A percentile compares a stretch with the other conserved stretches of the same genome.
Conservation (phyloP, 2,888 invertebrate genomes). For the Malthinus flaveolus region DNA sequence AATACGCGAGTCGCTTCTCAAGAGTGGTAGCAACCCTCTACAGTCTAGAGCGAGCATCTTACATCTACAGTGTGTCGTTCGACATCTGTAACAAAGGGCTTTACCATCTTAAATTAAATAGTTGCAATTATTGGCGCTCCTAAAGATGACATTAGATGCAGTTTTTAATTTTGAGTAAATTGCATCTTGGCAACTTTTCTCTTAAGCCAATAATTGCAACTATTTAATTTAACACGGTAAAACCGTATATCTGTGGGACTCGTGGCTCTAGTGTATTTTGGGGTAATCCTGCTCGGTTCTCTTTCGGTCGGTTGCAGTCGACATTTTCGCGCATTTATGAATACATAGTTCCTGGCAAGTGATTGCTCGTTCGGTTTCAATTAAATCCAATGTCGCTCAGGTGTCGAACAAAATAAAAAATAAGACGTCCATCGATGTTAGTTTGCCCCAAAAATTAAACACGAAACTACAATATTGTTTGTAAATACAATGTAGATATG, state of each 20-base stretch:
- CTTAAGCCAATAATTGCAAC: too few species aligned
- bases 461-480: slow-evolving; percentile 20
- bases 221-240: too few species aligned
- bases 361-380: slow-evolving; percentile 15
- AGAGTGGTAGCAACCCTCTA: too few species aligned
- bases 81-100: too few species aligned
- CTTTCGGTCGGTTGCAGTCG: background rate
- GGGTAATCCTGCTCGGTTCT: background rate
- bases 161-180: too few species aligned
- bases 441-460: slow-evolving; percentile 12
- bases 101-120: too few species aligned
- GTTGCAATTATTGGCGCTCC: too few species aligned
- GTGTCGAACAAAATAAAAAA: slow-evolving; percentile 17
- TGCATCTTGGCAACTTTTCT: too few species aligned
- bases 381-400: slow-evolving; percentile 21
- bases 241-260: too few species aligned
- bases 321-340: slow-evolving; percentile 1
- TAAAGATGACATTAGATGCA: too few species aligned
- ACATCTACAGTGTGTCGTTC: too few species aligned
- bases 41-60: too few species aligned
- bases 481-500: slow-evolving; percentile 48
- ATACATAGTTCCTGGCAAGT: slow-evolving; percentile 25
- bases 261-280: background rate
- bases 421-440: background rate
- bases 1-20: background rate